Evolutionary conservation across 2,797 vertebrate genomes (phyloP), one percentile per base, ranked within the genome.

Genomic region (Alauda arvensis): DNA sequence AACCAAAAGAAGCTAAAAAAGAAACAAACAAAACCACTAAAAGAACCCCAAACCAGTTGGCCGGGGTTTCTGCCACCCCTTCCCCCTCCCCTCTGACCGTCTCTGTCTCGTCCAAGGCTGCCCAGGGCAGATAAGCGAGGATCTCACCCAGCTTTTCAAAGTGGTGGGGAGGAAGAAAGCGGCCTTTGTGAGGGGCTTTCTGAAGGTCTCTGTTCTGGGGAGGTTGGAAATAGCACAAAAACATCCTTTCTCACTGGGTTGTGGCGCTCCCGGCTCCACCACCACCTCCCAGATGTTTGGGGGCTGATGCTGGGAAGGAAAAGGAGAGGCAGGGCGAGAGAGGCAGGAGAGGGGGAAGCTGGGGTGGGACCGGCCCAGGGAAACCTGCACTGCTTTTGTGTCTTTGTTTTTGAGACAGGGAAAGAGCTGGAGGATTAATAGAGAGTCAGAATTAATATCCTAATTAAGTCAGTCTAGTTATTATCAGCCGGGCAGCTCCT

Each of bases 211-310:
- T 93, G 89, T 93, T 91, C 87, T 71, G 91, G 83, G 89, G 51
- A 72, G 85, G 65, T 81, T 93, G 89, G 92, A 84, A 89, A 86
- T 88, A 75, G 91, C 91, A 93, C 92, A 94, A 71, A 91, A 93
- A 86, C 80, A 71, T 92, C 94, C 94, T 94, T 93, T 93, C 85
- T 92, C 88, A 4, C 76, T 68, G 21, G 16, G n/a, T 21, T 89
- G 91, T 59, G 94, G 83, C 21, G 37, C 88, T 93, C 85, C 31
- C 3, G 68, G 89, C 92, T 77, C 55, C 88, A 70, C 40, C 40
- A 40, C 33, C 88, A 84, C 16, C 21, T 75, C 18, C 92, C 93
- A 93, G 91, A 93, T 89, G 91, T 94, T 94, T 70, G 25, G 91
- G 62, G 91, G 92, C 85, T 66, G 94, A 92, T 92, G 92, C 87